Evolutionary conservation across 2,888 invertebrate genomes (phyloP).

Genomic region (Sepiola atlantica): DNA sequence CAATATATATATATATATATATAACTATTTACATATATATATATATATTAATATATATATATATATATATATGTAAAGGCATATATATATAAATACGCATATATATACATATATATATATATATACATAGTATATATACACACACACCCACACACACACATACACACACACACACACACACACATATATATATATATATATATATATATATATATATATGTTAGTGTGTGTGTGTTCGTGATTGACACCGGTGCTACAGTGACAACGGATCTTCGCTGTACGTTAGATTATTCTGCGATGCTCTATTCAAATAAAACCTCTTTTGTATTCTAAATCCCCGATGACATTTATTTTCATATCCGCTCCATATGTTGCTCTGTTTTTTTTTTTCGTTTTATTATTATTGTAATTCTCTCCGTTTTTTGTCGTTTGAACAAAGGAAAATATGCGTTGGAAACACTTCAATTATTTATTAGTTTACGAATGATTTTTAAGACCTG

Average conservation of each 20-base stretch:
- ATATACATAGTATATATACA: too few species aligned
- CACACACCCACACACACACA: background rate
- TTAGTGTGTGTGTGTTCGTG: too few species aligned
- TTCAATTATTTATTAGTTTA: background rate
- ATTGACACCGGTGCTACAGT: too few species aligned
- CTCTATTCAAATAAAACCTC: background rate
- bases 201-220: background rate
- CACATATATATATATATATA: background rate
- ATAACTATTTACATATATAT: too few species aligned
- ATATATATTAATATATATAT: background rate
- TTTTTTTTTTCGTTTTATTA: too few species aligned
- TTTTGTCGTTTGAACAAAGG: too few species aligned
- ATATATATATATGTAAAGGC: background rate
- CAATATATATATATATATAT: too few species aligned
- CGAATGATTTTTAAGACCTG: constrained; percentile 21
- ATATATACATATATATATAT: background rate
- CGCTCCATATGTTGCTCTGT: too few species aligned
- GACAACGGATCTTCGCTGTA: too few species aligned
- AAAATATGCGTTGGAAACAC: constrained; percentile 6
- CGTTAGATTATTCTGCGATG: too few species aligned
- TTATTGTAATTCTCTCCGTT: background rate
- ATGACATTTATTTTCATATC: background rate
- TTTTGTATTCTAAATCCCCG: background rate
- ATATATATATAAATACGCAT: background rate
- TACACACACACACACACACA: background rate